Conservation (phyloP, 2,797 vertebrate genomes). For the Malurus splendens region DNA sequence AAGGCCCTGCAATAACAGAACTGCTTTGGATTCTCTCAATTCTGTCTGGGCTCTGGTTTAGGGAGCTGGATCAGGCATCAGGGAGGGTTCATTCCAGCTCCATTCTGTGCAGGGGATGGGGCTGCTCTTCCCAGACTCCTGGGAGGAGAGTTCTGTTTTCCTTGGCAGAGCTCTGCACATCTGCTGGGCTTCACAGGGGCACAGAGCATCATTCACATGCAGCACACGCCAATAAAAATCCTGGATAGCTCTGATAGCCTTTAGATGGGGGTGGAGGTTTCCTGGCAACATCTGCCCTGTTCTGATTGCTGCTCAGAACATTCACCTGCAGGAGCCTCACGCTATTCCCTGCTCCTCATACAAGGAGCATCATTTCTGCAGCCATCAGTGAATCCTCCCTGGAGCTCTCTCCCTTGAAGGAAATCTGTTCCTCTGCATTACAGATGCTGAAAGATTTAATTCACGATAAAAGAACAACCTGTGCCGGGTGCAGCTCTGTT, state of each 20-base stretch:
- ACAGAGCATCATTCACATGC: fast-evolving
- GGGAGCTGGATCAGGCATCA: no score
- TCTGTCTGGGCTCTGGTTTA: no score
- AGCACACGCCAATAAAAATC: background rate
- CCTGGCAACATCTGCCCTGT: background rate
- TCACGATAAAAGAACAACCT: background rate
- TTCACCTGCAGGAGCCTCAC: background rate
- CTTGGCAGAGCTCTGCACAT: background rate
- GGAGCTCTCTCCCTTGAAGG: background rate
- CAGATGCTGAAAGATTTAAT: background rate
- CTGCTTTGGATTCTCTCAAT: no score
- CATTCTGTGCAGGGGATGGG: fast-evolving
- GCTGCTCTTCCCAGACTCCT: background rate
- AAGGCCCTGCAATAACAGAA: no score
- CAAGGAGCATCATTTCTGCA: background rate
- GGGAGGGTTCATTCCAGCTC: background rate
- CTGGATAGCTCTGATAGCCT: background rate
- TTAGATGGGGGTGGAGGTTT: background rate
- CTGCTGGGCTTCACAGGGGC: background rate
- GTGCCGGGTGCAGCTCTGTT: background rate
- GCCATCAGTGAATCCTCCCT: background rate
- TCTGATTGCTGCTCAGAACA: background rate
- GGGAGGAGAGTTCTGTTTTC: background rate
- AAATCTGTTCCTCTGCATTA: background rate
- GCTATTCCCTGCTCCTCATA: fast-evolving